Conservation (phyloP, 2,113 vertebrate species). For the Strix aluco region DNA sequence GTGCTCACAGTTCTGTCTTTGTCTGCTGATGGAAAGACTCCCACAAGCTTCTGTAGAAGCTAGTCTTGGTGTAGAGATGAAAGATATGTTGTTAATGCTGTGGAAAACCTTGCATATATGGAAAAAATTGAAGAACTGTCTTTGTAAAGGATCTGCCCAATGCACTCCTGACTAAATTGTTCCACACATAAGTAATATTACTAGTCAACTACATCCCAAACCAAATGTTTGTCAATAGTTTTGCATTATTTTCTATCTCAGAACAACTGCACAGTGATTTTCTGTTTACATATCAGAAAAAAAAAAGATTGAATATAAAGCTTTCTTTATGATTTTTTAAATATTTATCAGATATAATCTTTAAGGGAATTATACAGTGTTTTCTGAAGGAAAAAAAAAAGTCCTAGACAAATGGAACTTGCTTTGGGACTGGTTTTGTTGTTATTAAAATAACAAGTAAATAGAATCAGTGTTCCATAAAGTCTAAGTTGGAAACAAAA, state of each 20-base stretch:
- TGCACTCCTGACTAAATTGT: constrained; percentile 15
- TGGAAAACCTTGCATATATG: neutral
- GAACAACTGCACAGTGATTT: neutral
- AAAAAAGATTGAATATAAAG: neutral
- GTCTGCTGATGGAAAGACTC: neutral
- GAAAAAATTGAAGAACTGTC: neutral
- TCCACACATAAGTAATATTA: neutral
- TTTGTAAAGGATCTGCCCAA: neutral
- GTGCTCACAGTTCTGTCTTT: neutral
- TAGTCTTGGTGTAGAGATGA: neutral
- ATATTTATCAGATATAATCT: neutral
- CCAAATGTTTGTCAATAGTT: neutral
- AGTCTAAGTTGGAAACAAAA: neutral
- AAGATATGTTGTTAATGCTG: neutral
- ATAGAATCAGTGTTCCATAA: neutral
- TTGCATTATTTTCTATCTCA: neutral
- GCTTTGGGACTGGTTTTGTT: neutral
- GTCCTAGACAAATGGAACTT: neutral
- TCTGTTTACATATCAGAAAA: neutral
- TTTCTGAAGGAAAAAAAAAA: neutral
- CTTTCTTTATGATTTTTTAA: neutral
- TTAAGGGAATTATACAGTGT: neutral
- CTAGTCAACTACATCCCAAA: neutral
- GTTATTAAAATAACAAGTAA: constrained; percentile 2
- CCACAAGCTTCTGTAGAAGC: neutral